These are phyloP conservation scores for Dryocosmus kuriphilus DNA, from an alignment of 2,888 invertebrate genomes.

Conservation along the genomic window DNA sequence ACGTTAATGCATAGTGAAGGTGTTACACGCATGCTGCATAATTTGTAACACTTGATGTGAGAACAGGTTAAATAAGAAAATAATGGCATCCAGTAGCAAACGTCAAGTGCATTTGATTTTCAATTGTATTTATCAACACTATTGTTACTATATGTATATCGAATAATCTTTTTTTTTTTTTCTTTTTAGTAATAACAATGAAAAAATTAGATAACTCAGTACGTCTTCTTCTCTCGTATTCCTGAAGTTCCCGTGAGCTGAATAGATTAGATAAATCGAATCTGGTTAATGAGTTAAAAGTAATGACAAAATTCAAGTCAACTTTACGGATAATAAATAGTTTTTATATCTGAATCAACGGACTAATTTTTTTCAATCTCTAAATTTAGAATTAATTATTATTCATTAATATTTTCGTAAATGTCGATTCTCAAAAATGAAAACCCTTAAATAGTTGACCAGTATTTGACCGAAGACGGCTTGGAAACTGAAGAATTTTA, in stretches of 20 bases:
- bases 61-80: constrained; percentile 17
- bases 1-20: neutral
- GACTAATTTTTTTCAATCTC: too few relatives aligned
- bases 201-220: constrained; percentile 27
- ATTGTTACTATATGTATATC: constrained; percentile 39
- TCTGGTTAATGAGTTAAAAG: too few relatives aligned
- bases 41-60: constrained; percentile 1
- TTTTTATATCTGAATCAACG: too few relatives aligned
- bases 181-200: constrained; percentile 40
- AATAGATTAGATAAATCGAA: too few relatives aligned
- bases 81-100: constrained; percentile 4
- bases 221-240: neutral
- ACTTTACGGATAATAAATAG: too few relatives aligned
- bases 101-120: constrained; percentile 27
- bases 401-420: too few relatives aligned
- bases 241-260: neutral
- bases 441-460: too few relatives aligned
- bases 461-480: too few relatives aligned
- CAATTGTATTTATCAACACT: constrained; percentile 33
- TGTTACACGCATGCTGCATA: neutral
- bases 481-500: too few relatives aligned
- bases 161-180: constrained; percentile 32
- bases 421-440: too few relatives aligned
- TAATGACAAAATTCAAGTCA: too few relatives aligned
- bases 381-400: too few relatives aligned